Evolutionary conservation across 92 coral and sea anemone species (phyloP), one percentile per base, ranked within the genome.

Genomic region (Porites cylindrica): DNA sequence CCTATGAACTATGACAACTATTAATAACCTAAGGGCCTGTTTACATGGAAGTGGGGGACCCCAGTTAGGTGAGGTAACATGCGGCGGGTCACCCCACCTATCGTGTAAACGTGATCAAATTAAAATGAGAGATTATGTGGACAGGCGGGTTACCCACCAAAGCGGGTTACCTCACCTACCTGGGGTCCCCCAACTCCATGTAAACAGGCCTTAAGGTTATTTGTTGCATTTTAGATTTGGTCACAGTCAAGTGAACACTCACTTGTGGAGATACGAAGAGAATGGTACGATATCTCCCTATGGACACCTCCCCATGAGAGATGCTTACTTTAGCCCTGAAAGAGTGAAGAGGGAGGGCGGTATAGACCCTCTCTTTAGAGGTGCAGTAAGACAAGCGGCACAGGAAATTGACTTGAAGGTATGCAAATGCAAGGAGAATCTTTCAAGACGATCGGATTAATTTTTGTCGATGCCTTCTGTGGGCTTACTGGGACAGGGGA

Each of bases 361-460:
- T 7, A 89, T 96, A 66, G 99, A 96, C 43, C 98, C 99, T 7
- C 88, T 96, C 13, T 56, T 96, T 38, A 94, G 99, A 51, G 99
- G 99, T 29, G 93, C 94, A 8, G 90, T 91, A 0, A 85, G 76
- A 58, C 93, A 81, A 66, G 89, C 93, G 7, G 95, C 99, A 20
- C 99, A 96, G 69, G 98, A 96, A 56, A 92, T 96, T 38, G 99
- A 96, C 67, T 84, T 92, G 62, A 85, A 96, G 99, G 99, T 96
- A 11, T 13, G 67, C 43, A 17, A 59, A 3, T 69, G 51, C 6
- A 47, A 10, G 19, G 11, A 10, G 62, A 61, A 58, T 14, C 10
- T 54, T 10, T 54, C 16, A 56, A 56, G 61, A 4, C 7, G 47
- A 38, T 38, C 47, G 47, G 47, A 38, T 21, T 21, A 21, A 21